Evolutionary conservation across 1,140 invertebrate species (phyloP).

Genomic region (Pachyrhynchus sulphureomaculatus): DNA sequence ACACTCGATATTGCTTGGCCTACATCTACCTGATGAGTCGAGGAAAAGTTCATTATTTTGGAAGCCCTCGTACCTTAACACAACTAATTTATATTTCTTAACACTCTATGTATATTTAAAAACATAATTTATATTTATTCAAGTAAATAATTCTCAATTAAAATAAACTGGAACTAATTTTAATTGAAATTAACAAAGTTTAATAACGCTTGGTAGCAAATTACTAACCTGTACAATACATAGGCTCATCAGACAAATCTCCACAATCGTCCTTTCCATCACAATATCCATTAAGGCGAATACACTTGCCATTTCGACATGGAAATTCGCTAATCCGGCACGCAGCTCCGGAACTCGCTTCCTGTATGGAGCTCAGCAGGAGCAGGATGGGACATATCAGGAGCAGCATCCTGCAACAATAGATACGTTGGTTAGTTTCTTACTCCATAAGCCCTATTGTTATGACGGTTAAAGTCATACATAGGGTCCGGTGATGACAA

Average conservation of each 20-base stretch:
- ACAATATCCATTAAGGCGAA: slow-evolving; percentile 82
- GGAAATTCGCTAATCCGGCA: slow-evolving; percentile 81
- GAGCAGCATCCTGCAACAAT: slow-evolving; percentile 40
- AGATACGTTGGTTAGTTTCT: not conserved
- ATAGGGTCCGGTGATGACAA: too few species aligned
- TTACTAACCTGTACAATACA: slow-evolving; percentile 69
- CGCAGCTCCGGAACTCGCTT: slow-evolving; percentile 47
- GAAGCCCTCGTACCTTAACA: too few species aligned
- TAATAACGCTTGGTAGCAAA: not conserved
- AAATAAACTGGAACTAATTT: too few species aligned
- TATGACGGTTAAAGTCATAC: too few species aligned
- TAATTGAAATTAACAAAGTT: not conserved
- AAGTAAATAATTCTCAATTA: too few species aligned
- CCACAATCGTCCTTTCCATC: slow-evolving; percentile 81
- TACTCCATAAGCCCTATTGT: too few species aligned
- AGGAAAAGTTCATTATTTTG: too few species aligned
- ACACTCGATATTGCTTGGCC: too few species aligned
- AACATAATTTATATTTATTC: too few species aligned
- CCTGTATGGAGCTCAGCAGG: slow-evolving; percentile 37
- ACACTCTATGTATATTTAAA: too few species aligned
- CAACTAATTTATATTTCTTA: too few species aligned
- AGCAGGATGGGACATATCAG: slow-evolving; percentile 33
- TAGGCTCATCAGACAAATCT: slow-evolving; percentile 80
- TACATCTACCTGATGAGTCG: too few species aligned
- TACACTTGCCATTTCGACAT: slow-evolving; percentile 76